Base-by-base conservation (phyloP, 1,140 invertebrate genomes). In the Drosophila erecta region DNA sequence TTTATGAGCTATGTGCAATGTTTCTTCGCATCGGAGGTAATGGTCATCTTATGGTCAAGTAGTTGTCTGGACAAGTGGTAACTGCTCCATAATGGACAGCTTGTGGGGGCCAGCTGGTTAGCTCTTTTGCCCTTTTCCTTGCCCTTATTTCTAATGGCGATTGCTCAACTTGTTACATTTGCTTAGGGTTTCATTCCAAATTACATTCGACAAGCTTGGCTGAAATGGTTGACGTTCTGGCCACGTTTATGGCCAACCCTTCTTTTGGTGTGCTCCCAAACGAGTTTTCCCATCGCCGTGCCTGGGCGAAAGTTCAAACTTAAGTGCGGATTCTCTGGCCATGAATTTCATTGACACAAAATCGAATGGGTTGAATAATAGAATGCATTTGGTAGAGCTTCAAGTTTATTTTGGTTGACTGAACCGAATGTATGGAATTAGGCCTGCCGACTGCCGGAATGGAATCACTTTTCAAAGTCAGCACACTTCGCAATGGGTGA, bases 11-110 rank as follows among this genome's bases (percentile, higher is more conserved):
- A 15, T 72, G 38, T 40, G 66, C 66, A 65, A 65, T 56, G 22
- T 72, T 56, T 38, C 50, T 22, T 20, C 33, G 41, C 33, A 22
- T 15, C 22, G 17, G 17, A 15, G 50, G 27, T 24, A 35, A 14
- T 35, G 15, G 11, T 56, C 24, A 4, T 60, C 20, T 20, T 43
- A 20, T 46, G 62, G 35, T 20, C 49, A 72, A 84, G 49, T 58
- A 37, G 60, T 46, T 81, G 59, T 43, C 66, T 76, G 81, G 44
- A 62, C 64, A 83, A 83, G 76, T 64, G 58, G 76, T 71, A 84
- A 84, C 64, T 62, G 60, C 60, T 79, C 54, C 76, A 81, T 76
- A 86, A 85, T 76, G 7, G 8, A 30, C 7, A 30, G 7, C 30
- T 30, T 84, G 76, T 62, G 27, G 33, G 55, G 67, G 17, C 69